These are phyloP conservation scores for Ciconia maguari DNA, from an alignment of 2,113 vertebrate species.

Conservation along the genomic window DNA sequence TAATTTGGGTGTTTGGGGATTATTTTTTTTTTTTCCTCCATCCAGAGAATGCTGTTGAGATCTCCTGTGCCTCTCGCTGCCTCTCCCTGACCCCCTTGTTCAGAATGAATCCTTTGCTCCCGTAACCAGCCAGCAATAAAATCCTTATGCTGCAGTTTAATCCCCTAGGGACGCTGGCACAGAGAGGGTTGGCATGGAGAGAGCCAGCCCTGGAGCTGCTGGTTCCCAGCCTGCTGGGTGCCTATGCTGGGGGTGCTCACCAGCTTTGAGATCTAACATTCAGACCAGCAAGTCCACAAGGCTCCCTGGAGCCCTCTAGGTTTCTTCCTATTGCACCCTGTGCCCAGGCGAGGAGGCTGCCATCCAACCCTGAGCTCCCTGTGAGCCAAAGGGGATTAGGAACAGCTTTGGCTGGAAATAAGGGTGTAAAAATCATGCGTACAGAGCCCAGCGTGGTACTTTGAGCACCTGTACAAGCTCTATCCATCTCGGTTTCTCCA, in stretches of 20 bases:
- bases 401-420: not conserved
- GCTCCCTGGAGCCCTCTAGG: not conserved
- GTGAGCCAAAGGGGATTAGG: not conserved
- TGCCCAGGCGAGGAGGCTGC: not conserved
- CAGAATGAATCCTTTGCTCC: not conserved
- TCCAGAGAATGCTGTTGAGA: not conserved
- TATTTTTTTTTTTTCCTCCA: not conserved
- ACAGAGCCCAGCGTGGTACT: not conserved
- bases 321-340: not conserved
- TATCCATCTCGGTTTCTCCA: not conserved
- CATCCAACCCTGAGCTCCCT: not conserved
- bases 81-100: not conserved
- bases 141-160: not conserved
- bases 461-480: not conserved
- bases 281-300: not conserved
- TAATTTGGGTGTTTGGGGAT: not conserved
- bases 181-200: not conserved
- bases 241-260: not conserved
- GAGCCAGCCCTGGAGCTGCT: not conserved
- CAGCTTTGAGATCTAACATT: not conserved
- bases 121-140: not conserved
- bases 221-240: not conserved
- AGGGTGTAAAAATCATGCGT: not conserved
- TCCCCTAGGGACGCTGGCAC: not conserved
- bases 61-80: accelerated